Base-by-base conservation (phyloP, 1,140 invertebrate species). In the Heliconius hermathena region DNA sequence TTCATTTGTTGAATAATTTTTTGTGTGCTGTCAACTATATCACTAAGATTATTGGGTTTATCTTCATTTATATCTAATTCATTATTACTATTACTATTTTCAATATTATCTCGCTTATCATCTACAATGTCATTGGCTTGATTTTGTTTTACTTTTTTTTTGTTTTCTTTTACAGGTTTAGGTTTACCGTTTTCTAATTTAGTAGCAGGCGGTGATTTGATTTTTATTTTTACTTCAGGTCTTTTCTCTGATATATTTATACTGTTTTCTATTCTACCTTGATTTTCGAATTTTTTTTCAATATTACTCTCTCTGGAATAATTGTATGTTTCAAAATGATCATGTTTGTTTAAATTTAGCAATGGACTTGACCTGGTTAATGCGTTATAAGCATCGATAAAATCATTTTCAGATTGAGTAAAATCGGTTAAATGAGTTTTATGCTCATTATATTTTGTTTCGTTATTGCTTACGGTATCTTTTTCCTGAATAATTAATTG, bases 1-100 rank as follows among this genome's bases (percentile, higher is more conserved):
- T 95, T 95, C 95, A 96, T 96, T 92, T 96, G 95, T 79, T 96
- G 95, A 71, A 96, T 96, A 77, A 96, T 81, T 52, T 94, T 93
- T 85, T 96, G 95, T 13, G 96, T 96, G 72, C 95, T 95, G 76
- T 95, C 94, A 5, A 96, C 95, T 46, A 96, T 93, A 79, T 95
- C 95, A 74, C 90, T 95, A 3, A 96, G 89, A 84, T 96, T 95
- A 79, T 93, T 95, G 52, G 91, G 75, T 85, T 89, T 91, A 76
- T 89, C 87, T 76, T 90, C 86, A 71, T 83, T 49, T 79, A 49
- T 16, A 70, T 57, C 36, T 41, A 72, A 66, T 76, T 49, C 11
- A 8, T 66, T 46, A 72, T 72, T 22, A 77, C 16, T 16, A 52
- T 33, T 36, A 70, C 20, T 72, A 66, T 49, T 72, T 72, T 16